Evolutionary conservation across 1,140 invertebrate genomes (phyloP).

Genomic region (Choristoneura fumiferana): DNA sequence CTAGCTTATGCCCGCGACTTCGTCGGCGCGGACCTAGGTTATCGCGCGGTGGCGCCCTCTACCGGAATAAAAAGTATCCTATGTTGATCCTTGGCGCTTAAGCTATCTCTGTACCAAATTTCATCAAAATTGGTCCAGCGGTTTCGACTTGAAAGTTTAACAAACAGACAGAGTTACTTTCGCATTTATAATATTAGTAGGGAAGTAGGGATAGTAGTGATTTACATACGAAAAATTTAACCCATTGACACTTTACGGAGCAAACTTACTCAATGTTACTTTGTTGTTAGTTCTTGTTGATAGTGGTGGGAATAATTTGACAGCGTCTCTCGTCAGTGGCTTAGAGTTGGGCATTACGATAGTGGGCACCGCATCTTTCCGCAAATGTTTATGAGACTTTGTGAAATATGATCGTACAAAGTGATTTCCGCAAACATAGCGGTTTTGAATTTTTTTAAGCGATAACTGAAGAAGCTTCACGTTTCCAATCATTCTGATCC

Average conservation of each 20-base stretch:
- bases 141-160: too few relatives aligned
- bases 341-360: not conserved
- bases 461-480: constrained; percentile 4
- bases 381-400: not conserved
- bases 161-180: too few relatives aligned
- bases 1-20: too few relatives aligned
- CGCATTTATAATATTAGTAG: too few relatives aligned
- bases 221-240: too few relatives aligned
- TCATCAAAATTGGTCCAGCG: too few relatives aligned
- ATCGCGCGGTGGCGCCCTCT: too few relatives aligned
- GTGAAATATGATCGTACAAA: not conserved
- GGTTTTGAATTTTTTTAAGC: not conserved
- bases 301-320: not conserved
- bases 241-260: not conserved
- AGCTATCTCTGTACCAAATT: too few relatives aligned
- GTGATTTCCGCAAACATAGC: constrained; percentile 7
- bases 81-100: too few relatives aligned
- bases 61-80: too few relatives aligned
- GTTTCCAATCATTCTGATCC: not conserved
- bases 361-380: not conserved
- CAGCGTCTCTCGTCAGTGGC: not conserved
- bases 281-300: not conserved
- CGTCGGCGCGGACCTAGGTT: too few relatives aligned
- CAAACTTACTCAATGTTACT: not conserved
- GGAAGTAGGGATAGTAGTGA: too few relatives aligned